phyloP scores from a whole-genome alignment of 2,888 invertebrate genomes.

The Cyrtodaria siliqua region DNA sequence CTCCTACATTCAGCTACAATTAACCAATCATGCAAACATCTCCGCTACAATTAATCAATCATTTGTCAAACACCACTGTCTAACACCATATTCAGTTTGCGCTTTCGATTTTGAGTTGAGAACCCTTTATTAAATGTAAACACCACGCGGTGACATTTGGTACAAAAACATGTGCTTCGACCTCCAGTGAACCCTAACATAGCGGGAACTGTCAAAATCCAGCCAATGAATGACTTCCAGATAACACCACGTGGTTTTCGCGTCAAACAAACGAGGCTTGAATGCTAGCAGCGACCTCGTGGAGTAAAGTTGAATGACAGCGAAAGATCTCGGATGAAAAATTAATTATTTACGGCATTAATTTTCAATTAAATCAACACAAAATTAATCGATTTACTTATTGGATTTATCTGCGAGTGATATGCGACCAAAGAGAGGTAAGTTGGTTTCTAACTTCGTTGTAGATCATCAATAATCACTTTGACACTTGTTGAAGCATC shows the following conservation, averaged over 20 bases:
- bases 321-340: neutral
- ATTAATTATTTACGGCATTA: neutral
- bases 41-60: too few species aligned
- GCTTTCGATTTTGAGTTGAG: too few species aligned
- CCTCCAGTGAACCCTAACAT: constrained; percentile 42
- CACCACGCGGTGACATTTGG: constrained; percentile 58
- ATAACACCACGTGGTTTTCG: constrained; percentile 72
- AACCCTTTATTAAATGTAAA: neutral
- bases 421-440: constrained; percentile 73
- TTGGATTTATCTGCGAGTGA: constrained; percentile 35
- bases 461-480: constrained; percentile 12
- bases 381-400: neutral
- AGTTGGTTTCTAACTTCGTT: constrained; percentile 37
- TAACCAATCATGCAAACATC: too few species aligned
- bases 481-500: constrained; percentile 63
- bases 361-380: neutral
- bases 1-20: too few species aligned
- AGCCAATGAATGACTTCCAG: constrained; percentile 59
- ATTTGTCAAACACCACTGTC: too few species aligned
- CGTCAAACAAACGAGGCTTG: constrained; percentile 73
- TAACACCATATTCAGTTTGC: too few species aligned
- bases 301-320: constrained; percentile 40
- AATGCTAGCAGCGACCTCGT: constrained; percentile 65
- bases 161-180: constrained; percentile 44
- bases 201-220: constrained; percentile 36